A percentile compares a stretch with the other conserved stretches of the same genome.
These are phyloP conservation scores for Trichoplusia ni DNA, from an alignment of 1,140 invertebrate genomes.

Conservation along the genomic window DNA sequence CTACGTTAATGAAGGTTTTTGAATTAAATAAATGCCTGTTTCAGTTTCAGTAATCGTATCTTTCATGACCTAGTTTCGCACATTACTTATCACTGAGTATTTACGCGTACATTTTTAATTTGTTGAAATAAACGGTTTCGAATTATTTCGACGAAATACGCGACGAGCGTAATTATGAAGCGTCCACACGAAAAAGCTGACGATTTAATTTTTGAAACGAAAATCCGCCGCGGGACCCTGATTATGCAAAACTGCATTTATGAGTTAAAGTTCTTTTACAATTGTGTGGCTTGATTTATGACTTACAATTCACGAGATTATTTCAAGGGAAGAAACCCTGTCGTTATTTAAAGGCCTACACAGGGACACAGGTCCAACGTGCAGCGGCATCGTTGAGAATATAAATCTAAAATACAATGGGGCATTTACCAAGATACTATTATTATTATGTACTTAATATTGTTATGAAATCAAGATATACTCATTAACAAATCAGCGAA, in stretches of 20 bases:
- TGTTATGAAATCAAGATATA: no score
- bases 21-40: no score
- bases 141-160: neutral
- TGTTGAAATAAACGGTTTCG: neutral
- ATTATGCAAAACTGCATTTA: neutral
- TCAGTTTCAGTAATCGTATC: conserved; percentile 10
- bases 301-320: no score
- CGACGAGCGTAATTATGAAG: neutral
- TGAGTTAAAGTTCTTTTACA: neutral
- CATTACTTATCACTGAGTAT: conserved; percentile 20
- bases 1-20: no score
- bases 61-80: conserved; percentile 18
- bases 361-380: no score
- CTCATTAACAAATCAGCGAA: neutral
- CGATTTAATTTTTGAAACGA: neutral
- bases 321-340: no score
- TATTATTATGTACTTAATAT: no score
- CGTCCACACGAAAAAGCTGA: neutral
- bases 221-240: neutral
- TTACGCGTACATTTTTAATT: conserved; percentile 10
- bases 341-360: no score
- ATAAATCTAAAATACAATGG: no score
- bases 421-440: no score
- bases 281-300: no score
- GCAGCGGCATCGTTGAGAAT: no score